Evolutionary conservation across 2,113 vertebrate species (phyloP).

Genomic region (Dinomys branickii): DNA sequence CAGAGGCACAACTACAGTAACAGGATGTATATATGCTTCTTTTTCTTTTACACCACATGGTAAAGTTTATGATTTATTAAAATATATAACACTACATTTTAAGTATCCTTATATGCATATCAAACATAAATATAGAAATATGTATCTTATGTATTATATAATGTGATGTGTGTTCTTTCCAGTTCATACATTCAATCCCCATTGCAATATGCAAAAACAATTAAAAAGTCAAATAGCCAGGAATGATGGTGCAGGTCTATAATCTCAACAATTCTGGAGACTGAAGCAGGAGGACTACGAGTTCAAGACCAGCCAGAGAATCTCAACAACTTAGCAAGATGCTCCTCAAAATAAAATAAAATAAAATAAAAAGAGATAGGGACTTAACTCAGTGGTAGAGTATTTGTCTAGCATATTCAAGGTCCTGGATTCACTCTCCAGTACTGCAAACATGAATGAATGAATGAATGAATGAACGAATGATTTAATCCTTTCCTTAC

Average conservation of each 20-base stretch:
- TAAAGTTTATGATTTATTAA: constrained; percentile 27
- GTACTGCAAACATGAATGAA: neutral
- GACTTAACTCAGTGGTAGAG: neutral
- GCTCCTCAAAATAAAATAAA: neutral
- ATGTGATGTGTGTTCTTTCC: neutral
- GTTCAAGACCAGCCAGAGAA: neutral
- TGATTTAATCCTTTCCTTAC: neutral
- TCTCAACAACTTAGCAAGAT: neutral
- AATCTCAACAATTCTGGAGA: neutral
- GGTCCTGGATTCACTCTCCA: neutral
- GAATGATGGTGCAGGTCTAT: neutral
- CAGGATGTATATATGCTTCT: neutral
- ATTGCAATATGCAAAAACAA: neutral
- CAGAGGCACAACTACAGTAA: neutral
- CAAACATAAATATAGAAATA: constrained; percentile 8
- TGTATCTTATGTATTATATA: neutral
- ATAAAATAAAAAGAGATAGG: neutral
- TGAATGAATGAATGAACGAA: neutral
- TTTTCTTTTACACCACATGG: neutral
- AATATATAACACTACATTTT: neutral
- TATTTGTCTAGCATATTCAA: neutral
- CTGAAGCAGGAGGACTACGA: neutral
- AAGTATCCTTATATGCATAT: neutral
- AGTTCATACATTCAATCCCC: neutral
- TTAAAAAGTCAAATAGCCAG: neutral